Conservation (phyloP, 1,140 invertebrate genomes). For the Conus betulinus region DNA sequence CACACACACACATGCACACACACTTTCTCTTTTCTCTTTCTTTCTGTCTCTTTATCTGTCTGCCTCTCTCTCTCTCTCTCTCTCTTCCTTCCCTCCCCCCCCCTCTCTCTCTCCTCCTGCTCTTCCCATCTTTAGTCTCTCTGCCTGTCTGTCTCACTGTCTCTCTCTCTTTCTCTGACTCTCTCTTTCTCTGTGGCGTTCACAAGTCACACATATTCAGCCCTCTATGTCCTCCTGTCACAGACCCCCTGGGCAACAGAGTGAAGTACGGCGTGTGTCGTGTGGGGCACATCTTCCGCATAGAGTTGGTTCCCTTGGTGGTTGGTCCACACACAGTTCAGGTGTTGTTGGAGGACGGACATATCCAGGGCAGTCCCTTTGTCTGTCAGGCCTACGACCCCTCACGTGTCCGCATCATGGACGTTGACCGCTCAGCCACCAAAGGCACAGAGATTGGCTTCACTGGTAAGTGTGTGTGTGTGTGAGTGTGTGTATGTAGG, state of each 20-base stretch:
- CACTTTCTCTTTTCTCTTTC: no score
- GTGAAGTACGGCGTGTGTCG: constrained; percentile 75
- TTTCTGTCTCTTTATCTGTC: no score
- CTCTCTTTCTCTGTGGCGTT: no score
- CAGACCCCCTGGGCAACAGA: constrained; percentile 80
- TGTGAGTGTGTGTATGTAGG: neutral
- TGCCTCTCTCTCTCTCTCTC: no score
- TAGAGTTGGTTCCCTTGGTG: constrained; percentile 93
- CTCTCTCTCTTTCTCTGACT: no score
- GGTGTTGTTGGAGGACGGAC: constrained; percentile 70
- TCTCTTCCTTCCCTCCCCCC: no score
- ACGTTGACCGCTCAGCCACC: constrained; percentile 84
- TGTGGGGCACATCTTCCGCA: constrained; percentile 82
- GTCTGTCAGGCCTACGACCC: constrained; percentile 92
- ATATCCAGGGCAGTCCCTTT: constrained; percentile 80
- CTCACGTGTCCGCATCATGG: constrained; percentile 85
- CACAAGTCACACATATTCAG: no score
- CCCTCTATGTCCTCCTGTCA: no score
- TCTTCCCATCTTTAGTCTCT: no score
- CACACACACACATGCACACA: no score
- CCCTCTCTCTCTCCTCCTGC: no score
- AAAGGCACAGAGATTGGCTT: constrained; percentile 89
- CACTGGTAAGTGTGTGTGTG: constrained; percentile 78
- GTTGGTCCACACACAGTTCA: constrained; percentile 83
- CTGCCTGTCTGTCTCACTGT: no score